These are phyloP conservation scores for Premnoplex brunnescens DNA, from an alignment of 2,797 vertebrate genomes.

Conservation along the genomic window DNA sequence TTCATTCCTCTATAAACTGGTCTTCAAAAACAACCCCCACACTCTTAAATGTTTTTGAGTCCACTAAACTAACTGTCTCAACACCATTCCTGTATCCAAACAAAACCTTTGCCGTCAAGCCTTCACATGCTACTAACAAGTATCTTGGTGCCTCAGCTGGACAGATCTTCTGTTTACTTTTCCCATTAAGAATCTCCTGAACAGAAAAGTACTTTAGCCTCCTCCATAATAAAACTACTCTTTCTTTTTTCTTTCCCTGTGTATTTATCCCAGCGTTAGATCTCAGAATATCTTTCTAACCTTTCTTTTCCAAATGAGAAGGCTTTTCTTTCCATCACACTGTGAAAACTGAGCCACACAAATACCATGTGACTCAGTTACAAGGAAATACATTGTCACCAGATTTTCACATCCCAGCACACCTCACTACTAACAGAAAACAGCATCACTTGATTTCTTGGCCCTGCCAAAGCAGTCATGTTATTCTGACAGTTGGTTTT, in stretches of 20 bases:
- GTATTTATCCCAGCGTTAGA: not conserved
- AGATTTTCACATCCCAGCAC: not conserved
- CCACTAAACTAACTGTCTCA: not conserved
- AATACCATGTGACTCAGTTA: not conserved
- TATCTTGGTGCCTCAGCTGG: not conserved
- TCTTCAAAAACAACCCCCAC: not conserved
- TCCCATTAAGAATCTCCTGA: not conserved
- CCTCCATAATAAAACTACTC: not conserved
- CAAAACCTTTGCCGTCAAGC: not conserved
- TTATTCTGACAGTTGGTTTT: not conserved
- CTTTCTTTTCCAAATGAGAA: not conserved
- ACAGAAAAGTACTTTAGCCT: not conserved
- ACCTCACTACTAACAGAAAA: not conserved
- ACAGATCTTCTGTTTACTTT: not conserved
- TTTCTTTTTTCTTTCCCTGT: not conserved
- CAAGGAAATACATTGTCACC: not conserved
- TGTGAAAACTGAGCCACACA: not conserved
- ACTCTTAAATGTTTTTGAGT: not conserved
- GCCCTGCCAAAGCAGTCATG: not conserved
- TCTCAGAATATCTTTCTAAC: not conserved
- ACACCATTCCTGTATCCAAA: not conserved
- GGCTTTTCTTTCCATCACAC: not conserved
- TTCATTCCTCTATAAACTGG: not conserved
- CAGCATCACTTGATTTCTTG: not conserved
- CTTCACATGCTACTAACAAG: not conserved